Base-by-base conservation (phyloP, 2,888 invertebrate genomes). In the Cantharis rustica region DNA sequence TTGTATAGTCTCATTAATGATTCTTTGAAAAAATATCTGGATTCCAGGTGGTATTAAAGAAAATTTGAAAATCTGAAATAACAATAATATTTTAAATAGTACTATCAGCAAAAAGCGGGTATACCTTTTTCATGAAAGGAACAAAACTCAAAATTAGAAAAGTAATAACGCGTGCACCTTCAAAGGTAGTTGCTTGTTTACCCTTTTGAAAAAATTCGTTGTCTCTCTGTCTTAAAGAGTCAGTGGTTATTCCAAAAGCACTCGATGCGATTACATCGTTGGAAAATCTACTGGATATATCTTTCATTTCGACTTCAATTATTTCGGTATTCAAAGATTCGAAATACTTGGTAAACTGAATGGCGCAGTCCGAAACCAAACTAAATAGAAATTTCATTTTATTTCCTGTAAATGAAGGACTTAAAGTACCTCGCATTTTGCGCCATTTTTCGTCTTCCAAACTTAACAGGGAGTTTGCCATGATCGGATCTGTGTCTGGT, bases 151-250 rank as follows among this genome's bases (percentile, higher is more conserved):
- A 15, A 15, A 26, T 11, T 15, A 69, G 26, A 2, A 31, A 10
- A 13, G 16, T 10, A 9, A 69, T 11, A 3, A 4, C 9, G 16
- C 63, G 16, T 3, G 11, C 1, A 5, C 69, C 69, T 16, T 62
- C 82, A 73, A 91, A 89, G 1, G 85, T 86, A 0, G 89, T 89
- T 7, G 88, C 83, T 11, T 84, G 85, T 78, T 89, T 90, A n/a
- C 91, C 91, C 87, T 88, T 89, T 31, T 81, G 69, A 80, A 89
- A 92, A 82, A 93, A 92, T 31, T 89, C 84, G 79, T 92, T 92
- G 0, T 90, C 82, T 13, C 84, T 86, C 0, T 92, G 87, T 5
- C 85, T 83, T 16, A 90, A 86, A 0, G 92, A 92, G 81, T 92
- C 88, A 2, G 91, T 89, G 78, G 90, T 88, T 1, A 91, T 81